Conservation (phyloP, 2,888 invertebrate genomes). For the Spatulosminthurus flaviceps region DNA sequence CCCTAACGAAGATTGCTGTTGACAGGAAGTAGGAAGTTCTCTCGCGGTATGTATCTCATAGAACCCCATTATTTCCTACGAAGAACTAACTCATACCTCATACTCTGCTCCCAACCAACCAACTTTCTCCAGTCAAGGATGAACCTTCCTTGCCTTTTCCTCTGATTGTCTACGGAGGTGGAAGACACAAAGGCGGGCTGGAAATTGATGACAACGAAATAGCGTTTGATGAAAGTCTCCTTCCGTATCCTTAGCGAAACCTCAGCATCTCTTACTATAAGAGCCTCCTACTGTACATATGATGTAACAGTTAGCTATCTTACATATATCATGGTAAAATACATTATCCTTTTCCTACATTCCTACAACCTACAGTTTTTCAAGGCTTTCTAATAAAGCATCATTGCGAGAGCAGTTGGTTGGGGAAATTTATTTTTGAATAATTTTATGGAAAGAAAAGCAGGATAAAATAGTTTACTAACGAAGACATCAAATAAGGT, state of each 20-base stretch:
- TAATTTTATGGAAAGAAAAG: background rate
- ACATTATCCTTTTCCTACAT: too few species aligned
- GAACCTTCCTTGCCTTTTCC: background rate
- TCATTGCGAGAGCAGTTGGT: too few species aligned
- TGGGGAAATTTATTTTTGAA: background rate
- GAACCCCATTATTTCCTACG: background rate
- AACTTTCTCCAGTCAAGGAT: background rate
- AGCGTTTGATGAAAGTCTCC: background rate
- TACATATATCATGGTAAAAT: too few species aligned
- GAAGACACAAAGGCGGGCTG: background rate
- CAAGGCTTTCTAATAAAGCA: too few species aligned
- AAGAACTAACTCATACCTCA: too few species aligned
- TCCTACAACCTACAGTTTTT: too few species aligned
- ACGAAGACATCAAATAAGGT: slow-evolving; percentile 8
- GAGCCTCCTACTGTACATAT: too few species aligned
- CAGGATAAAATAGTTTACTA: background rate
- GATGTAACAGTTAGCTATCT: too few species aligned
- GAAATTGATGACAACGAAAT: slow-evolving; percentile 13
- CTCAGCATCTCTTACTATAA: too few species aligned
- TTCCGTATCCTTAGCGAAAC: background rate
- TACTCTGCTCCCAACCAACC: too few species aligned
- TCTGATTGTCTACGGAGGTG: background rate
- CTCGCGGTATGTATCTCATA: background rate
- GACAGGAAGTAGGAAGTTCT: slow-evolving; percentile 9
- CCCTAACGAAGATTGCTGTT: slow-evolving; percentile 18